A percentile compares a stretch with the other conserved stretches of the same genome.
Conservation (phyloP, 2,888 invertebrate genomes). For the Epistrophe eligans region DNA sequence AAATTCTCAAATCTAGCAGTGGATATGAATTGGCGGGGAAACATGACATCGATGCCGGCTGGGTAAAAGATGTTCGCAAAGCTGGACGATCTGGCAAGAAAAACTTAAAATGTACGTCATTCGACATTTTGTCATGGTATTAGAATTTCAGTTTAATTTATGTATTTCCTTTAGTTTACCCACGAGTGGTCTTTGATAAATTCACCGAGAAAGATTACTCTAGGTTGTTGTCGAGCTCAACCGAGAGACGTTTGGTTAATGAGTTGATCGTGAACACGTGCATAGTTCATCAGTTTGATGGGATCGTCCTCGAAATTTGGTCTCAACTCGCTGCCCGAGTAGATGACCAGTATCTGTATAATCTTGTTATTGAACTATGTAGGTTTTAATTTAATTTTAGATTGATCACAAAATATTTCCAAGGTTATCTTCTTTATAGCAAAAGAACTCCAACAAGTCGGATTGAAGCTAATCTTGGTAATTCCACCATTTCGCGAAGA, state of each 20-base stretch:
- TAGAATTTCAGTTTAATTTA: slow-evolving; percentile 33
- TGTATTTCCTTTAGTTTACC: slow-evolving; percentile 88
- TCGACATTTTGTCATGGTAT: not conserved
- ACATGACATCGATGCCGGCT: slow-evolving; percentile 94
- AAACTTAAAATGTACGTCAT: slow-evolving; percentile 73
- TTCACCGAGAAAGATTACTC: slow-evolving; percentile 92
- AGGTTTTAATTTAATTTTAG: not conserved
- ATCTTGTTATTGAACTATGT: slow-evolving; percentile 87
- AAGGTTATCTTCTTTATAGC: slow-evolving; percentile 82
- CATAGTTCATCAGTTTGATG: slow-evolving; percentile 92
- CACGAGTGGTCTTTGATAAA: slow-evolving; percentile 94
- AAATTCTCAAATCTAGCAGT: slow-evolving; percentile 88
- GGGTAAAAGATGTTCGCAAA: slow-evolving; percentile 90
- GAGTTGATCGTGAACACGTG: slow-evolving; percentile 88
- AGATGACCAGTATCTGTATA: slow-evolving; percentile 85
- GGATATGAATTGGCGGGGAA: slow-evolving; percentile 88
- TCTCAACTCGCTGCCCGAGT: slow-evolving; percentile 90
- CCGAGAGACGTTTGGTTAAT: slow-evolving; percentile 88
- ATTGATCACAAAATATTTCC: not conserved
- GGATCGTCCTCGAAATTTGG: slow-evolving; percentile 96
- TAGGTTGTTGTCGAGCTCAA: slow-evolving; percentile 88
- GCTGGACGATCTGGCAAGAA: slow-evolving; percentile 78
- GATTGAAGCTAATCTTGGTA: slow-evolving; percentile 89
- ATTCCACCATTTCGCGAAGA: slow-evolving; percentile 89
- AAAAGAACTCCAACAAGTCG: slow-evolving; percentile 85